Base-by-base conservation (phyloP, 2,113 vertebrate species). In the Phrynocephalus versicolor region DNA sequence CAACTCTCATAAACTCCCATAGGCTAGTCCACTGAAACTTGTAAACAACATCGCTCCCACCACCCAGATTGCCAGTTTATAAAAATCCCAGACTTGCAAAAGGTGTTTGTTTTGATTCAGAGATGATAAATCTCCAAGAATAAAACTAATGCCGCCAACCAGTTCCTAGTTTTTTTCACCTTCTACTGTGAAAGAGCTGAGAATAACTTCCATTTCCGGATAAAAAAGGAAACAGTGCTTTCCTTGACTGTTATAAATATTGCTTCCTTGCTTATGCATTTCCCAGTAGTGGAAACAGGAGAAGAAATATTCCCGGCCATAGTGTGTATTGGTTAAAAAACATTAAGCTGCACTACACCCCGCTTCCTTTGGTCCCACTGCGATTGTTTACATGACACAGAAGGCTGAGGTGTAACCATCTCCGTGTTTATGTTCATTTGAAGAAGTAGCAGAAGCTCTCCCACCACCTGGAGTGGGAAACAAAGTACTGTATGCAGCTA, bases 141-240 rank as follows among this genome's bases (percentile, higher is more conserved):
- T 94, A 95, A 95, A 91, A 89, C 88, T 92, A 90, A 91, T 88
- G 84, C 73, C 82, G 70, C 86, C 80, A 88, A 88, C 94, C 91
- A 92, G 78, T 33, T 27, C 89, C 95, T 95, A 92, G 95, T 96
- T 94, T 95, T 95, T 90, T 87, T 93, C 94, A 92, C 65, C 86
- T 89, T 85, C 87, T 79, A 85, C 88, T 83, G 69, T 87, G 7
- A 73, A 93, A 89, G 87, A 37, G 90, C 94, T 94, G 94, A 96
- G 94, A 97, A 96, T 96, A 96, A 94, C 94, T 94, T 82, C 88
- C 70, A 85, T 92, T 97, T 97, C 96, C 95, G 96, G 95, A 79
- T 18, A 3, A 85, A 95, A 94, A 90, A 96, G 94, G 95, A 96
- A 96, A 93, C 86, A 75, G 90, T 84, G 81, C 94, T 93, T 97